phyloP scores from a whole-genome alignment of 2,797 vertebrate species.

The Microtus californicus region DNA sequence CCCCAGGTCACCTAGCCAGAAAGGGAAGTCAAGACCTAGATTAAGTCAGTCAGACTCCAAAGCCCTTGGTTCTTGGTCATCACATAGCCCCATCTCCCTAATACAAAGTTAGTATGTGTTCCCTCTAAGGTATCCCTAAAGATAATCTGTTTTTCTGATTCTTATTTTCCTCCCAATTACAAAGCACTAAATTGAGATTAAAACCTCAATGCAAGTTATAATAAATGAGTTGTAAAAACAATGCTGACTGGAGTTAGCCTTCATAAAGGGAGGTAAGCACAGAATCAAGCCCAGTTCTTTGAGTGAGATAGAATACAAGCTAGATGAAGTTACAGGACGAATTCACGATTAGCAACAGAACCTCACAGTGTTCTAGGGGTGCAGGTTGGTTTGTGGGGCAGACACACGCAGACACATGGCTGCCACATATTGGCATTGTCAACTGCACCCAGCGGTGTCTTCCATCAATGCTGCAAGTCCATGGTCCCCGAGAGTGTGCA shows the following conservation, averaged over 20 bases:
- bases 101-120: conserved; percentile 15
- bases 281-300: conserved; percentile 59
- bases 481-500: neutral
- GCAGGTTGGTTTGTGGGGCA: neutral
- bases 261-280: conserved; percentile 32
- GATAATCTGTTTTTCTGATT: conserved; percentile 65
- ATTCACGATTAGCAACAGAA: neutral
- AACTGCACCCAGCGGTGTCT: neutral
- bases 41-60: conserved; percentile 39
- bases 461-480: conserved; percentile 3
- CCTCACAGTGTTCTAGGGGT: conserved; percentile 29
- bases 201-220: conserved; percentile 56
- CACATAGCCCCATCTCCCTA: neutral
- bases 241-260: conserved; percentile 14
- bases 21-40: neutral
- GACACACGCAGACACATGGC: neutral
- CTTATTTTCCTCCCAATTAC: conserved; percentile 71
- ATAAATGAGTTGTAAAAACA: conserved; percentile 54
- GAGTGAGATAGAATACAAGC: conserved; percentile 46
- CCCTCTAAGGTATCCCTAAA: conserved; percentile 58
- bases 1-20: neutral
- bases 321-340: neutral
- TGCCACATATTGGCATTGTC: neutral
- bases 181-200: conserved; percentile 73
- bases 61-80: conserved; percentile 9